Evolutionary conservation across 2,888 invertebrate species (phyloP), one percentile per base, ranked within the genome.

Genomic region (Rhimphoctona megacephalus): DNA sequence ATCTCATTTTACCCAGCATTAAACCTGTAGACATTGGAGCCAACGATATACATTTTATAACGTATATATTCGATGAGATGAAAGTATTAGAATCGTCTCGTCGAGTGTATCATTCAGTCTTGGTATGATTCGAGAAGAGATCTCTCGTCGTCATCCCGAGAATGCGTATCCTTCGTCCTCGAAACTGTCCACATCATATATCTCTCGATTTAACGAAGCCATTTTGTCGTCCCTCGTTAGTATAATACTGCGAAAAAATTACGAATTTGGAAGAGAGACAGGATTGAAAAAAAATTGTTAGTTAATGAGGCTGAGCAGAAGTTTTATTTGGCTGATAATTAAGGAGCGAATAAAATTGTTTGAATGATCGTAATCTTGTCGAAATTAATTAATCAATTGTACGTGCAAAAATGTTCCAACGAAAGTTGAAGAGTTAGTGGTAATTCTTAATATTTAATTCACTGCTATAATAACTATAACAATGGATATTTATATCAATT

Each of bases 81-180:
- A 76, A 88, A 87, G 88, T 88, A 89, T 90, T 85, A 87, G 88
- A 87, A 88, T 88, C 87, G 84, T 77, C 83, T 81, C 82, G 72
- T 70, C 85, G 49, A 11, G 76, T 76, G 30, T 64, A 64, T 81
- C 72, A 72, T 81, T 36, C 69, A 54, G 66, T 64, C 72, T 84
- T 72, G 81, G 33, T 79, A 39, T 14, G 67, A 66, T 22, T 54
- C 46, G 64, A 73, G 81, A 11, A 73, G 81, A 86, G 76, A 83
- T 77, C 79, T 80, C 80, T 82, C 81, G 46, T 81, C 85, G 88
- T 88, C 88, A 86, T 86, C 85, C 77, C 72, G 83, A 30, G 85
- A 88, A 88, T 88, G 80, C 85, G 73, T 82, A 82, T 78, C 69
- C 43, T 57, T 83, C 52, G 81, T 72, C 73, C 76, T 67, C 30